phyloP scores from a whole-genome alignment of 2,113 vertebrate genomes.

The Anseranas semipalmata region DNA sequence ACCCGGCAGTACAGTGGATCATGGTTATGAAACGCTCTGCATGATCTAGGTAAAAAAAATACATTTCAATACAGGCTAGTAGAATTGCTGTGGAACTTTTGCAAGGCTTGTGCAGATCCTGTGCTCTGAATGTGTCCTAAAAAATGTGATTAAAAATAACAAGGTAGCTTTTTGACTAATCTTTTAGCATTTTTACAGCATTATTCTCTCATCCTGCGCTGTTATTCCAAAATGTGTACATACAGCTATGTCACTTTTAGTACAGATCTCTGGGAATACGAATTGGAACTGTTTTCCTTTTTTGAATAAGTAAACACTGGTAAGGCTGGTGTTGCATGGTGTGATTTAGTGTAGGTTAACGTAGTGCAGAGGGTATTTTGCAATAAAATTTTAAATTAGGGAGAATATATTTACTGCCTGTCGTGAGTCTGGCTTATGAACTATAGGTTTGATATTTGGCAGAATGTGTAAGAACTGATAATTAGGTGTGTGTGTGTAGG shows the following conservation, averaged over 20 bases:
- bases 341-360: slow-evolving; percentile 79
- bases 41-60: neutral
- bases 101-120: neutral
- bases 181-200: neutral
- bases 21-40: slow-evolving; percentile 75
- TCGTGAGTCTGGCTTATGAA: slow-evolving; percentile 76
- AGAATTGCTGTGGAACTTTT: neutral
- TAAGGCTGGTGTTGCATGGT: slow-evolving; percentile 46
- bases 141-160: neutral
- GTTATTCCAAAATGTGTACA: slow-evolving; percentile 11
- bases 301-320: slow-evolving; percentile 67
- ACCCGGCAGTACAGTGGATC: slow-evolving; percentile 49
- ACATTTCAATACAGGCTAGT: neutral
- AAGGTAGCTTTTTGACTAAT: neutral
- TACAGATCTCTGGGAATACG: neutral
- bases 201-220: neutral
- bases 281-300: slow-evolving; percentile 33
- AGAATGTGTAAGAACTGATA: slow-evolving; percentile 79
- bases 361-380: slow-evolving; percentile 75
- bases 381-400: slow-evolving; percentile 83
- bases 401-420: slow-evolving; percentile 78
- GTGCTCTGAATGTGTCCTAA: neutral
- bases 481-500: slow-evolving; percentile 75
- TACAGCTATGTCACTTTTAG: neutral
- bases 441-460: slow-evolving; percentile 80